These are phyloP conservation scores for Amphiura filiformis DNA, from an alignment of 35 echinoderm and acorn worm species.

Conservation along the genomic window DNA sequence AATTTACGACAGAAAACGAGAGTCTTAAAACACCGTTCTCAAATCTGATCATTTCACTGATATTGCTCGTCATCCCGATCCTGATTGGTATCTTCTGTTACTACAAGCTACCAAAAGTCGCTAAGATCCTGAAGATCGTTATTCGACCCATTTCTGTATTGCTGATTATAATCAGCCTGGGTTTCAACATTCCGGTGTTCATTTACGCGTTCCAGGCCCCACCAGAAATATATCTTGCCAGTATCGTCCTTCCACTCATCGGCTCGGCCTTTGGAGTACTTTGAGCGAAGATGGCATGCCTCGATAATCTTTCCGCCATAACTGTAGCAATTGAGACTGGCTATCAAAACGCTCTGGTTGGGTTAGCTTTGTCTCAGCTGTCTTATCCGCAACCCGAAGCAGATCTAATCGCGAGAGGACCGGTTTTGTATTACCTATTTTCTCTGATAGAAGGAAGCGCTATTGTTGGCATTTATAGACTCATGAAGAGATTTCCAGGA, in stretches of 20 bases:
- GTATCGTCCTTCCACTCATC: constrained; percentile 29
- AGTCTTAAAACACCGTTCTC: constrained; percentile 66
- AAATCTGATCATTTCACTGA: constrained; percentile 61
- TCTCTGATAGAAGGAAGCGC: constrained; percentile 43
- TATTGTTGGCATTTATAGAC: constrained; percentile 32
- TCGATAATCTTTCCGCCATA: constrained; percentile 43
- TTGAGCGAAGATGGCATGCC: constrained; percentile 53
- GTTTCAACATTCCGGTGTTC: constrained; percentile 5
- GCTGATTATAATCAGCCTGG: constrained; percentile 13
- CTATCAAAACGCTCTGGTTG: constrained; percentile 75
- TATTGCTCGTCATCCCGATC: constrained; percentile 47
- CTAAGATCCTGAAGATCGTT: constrained; percentile 13
- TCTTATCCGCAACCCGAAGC: constrained; percentile 69
- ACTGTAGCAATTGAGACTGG: constrained; percentile 85
- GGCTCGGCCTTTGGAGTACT: constrained; percentile 53
- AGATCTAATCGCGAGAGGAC: constrained; percentile 49
- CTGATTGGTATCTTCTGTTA: constrained; percentile 63
- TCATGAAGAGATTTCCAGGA: neutral
- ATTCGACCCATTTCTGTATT: constrained; percentile 13
- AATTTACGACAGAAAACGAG: constrained; percentile 33
- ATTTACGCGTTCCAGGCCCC: constrained; percentile 26
- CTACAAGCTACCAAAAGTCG: constrained; percentile 48
- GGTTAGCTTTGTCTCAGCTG: constrained; percentile 47
- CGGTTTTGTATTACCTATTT: constrained; percentile 49
- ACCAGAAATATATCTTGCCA: neutral